These are phyloP conservation scores for Conops quadrifasciatus DNA, from an alignment of 2,888 invertebrate species.

Conservation along the genomic window DNA sequence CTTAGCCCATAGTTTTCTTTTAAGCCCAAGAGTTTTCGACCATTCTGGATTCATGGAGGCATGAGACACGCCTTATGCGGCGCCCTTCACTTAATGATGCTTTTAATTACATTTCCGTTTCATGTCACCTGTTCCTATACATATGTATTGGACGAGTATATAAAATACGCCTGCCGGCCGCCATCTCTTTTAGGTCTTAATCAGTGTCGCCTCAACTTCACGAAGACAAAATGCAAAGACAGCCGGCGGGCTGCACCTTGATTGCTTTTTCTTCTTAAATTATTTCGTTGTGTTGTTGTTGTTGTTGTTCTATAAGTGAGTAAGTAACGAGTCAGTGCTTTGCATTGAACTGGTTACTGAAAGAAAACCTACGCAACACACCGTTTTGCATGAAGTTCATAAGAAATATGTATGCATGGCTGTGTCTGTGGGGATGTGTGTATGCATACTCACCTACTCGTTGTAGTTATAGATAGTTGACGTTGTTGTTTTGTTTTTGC, in stretches of 20 bases:
- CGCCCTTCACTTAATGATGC: no score
- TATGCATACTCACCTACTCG: not conserved
- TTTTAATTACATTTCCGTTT: no score
- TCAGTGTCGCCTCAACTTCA: no score
- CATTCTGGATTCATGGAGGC: no score
- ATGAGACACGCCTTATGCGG: no score
- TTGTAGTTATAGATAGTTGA: slow-evolving; percentile 2
- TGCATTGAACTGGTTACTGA: slow-evolving; percentile 20
- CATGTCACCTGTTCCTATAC: no score
- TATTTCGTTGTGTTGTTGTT: slow-evolving; percentile 6
- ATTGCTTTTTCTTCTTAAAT: not conserved
- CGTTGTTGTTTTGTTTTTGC: not conserved
- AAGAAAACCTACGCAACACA: slow-evolving; percentile 24
- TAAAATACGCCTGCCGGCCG: no score
- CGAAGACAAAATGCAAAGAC: no score
- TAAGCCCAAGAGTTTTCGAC: no score
- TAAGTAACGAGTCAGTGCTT: not conserved
- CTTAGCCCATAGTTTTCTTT: no score
- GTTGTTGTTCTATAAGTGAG: slow-evolving; percentile 8
- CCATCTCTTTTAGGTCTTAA: no score
- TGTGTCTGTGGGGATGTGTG: not conserved
- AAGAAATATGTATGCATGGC: not conserved
- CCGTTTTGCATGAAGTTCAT: not conserved
- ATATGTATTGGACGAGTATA: no score
- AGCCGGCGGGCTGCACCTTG: not conserved